A percentile compares a stretch with the other conserved stretches of the same genome.
phyloP scores from a whole-genome alignment of 2,113 vertebrate genomes.

The Marcusenius ussheri region DNA sequence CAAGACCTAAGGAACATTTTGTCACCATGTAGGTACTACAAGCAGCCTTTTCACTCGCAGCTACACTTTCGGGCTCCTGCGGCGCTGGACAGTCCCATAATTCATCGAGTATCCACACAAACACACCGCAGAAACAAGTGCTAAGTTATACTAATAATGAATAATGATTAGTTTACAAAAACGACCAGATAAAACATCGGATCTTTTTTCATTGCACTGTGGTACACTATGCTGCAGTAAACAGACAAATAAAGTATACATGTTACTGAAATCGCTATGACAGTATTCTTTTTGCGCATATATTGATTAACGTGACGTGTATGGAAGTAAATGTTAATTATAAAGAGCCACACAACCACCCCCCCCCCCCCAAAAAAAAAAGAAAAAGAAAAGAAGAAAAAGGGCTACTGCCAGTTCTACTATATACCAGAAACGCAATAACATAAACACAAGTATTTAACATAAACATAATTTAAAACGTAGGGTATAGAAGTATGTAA shows the following conservation, averaged over 20 bases:
- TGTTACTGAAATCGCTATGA: background rate
- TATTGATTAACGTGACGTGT: background rate
- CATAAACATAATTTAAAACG: background rate
- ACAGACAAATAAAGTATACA: background rate
- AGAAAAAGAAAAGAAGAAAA: background rate
- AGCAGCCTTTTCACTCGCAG: conserved; percentile 53
- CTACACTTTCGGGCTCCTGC: conserved; percentile 41
- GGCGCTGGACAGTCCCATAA: conserved; percentile 57
- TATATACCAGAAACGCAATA: background rate
- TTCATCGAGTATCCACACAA: conserved; percentile 48
- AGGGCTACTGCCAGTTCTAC: background rate
- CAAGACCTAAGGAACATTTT: conserved; percentile 55
- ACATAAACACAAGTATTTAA: background rate
- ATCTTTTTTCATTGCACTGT: background rate
- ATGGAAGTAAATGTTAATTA: background rate
- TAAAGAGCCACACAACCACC: background rate
- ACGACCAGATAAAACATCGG: background rate
- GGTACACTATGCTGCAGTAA: background rate
- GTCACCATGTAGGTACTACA: conserved; percentile 55
- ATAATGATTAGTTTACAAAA: conserved; percentile 3
- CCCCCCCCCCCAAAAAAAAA: background rate
- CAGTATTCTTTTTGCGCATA: background rate
- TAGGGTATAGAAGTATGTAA: background rate
- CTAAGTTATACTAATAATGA: conserved; percentile 12
- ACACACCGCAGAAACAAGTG: conserved; percentile 37